phyloP scores from a whole-genome alignment of 2,113 vertebrate genomes.

The Maccullochella peelii region DNA sequence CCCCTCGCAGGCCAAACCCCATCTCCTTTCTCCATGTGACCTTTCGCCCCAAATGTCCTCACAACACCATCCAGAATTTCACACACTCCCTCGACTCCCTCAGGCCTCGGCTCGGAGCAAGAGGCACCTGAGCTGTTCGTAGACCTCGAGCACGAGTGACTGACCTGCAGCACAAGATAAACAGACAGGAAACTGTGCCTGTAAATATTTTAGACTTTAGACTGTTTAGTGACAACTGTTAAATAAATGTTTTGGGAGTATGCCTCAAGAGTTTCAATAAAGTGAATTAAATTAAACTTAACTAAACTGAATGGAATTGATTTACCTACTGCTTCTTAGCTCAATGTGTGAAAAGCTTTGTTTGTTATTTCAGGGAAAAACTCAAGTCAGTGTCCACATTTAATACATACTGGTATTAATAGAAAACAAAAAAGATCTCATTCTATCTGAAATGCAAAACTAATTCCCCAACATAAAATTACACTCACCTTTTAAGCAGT shows the following conservation, averaged over 20 bases:
- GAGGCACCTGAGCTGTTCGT: constrained; percentile 56
- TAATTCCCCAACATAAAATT: background rate
- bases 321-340: background rate
- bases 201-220: constrained; percentile 43
- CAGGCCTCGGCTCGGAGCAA: constrained; percentile 35
- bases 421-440: background rate
- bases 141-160: constrained; percentile 39
- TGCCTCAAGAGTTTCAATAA: background rate
- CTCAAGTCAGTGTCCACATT: background rate
- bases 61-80: constrained; percentile 82
- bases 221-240: background rate
- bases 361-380: background rate
- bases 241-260: background rate
- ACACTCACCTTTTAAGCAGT: background rate
- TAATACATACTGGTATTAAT: background rate
- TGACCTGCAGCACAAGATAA: constrained; percentile 45
- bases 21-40: constrained; percentile 53
- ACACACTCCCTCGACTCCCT: constrained; percentile 72
- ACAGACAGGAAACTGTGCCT: constrained; percentile 37
- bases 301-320: background rate
- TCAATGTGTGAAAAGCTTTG: background rate
- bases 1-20: constrained; percentile 11
- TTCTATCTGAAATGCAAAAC: background rate
- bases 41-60: constrained; percentile 64
- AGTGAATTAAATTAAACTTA: constrained; percentile 21